phyloP scores from a whole-genome alignment of 2,113 vertebrate genomes.

The Stigmatopora nigra region DNA sequence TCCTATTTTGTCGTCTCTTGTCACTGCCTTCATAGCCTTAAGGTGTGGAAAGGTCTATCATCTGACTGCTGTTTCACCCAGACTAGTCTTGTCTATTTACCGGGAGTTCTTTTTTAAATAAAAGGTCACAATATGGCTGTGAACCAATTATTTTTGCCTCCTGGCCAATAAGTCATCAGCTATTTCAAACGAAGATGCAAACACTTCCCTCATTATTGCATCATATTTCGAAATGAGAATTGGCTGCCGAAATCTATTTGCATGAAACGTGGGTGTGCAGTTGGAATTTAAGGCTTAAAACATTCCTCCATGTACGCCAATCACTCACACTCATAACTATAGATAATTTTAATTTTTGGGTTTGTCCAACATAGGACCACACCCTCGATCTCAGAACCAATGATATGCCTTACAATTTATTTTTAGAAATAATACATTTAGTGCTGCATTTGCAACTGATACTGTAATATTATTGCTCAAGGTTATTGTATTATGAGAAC shows the following conservation, averaged over 20 bases:
- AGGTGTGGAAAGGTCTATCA: slow-evolving; percentile 47
- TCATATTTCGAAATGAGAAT: slow-evolving; percentile 64
- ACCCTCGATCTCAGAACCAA: no score
- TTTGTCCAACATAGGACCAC: no score
- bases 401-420: no score
- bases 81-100: slow-evolving; percentile 46
- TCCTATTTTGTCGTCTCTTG: slow-evolving; percentile 34
- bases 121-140: slow-evolving; percentile 65
- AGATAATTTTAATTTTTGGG: no score
- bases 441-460: no score
- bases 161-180: slow-evolving; percentile 58
- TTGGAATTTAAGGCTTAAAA: slow-evolving; percentile 35
- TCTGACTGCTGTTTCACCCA: slow-evolving; percentile 48
- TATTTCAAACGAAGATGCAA: slow-evolving; percentile 62
- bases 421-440: no score
- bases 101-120: slow-evolving; percentile 61
- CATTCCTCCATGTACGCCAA: slow-evolving; percentile 17
- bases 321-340: no score
- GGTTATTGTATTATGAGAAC: no score
- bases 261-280: slow-evolving; percentile 55
- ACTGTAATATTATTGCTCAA: no score
- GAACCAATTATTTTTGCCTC: slow-evolving; percentile 60
- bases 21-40: slow-evolving; percentile 34
- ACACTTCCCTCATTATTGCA: slow-evolving; percentile 46
- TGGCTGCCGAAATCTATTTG: slow-evolving; percentile 60